Percentiles rank a stretch among this genome's conserved stretches.
Evolutionary conservation across 2,797 vertebrate species (phyloP).

Genomic region (Podarcis lilfordi): DNA sequence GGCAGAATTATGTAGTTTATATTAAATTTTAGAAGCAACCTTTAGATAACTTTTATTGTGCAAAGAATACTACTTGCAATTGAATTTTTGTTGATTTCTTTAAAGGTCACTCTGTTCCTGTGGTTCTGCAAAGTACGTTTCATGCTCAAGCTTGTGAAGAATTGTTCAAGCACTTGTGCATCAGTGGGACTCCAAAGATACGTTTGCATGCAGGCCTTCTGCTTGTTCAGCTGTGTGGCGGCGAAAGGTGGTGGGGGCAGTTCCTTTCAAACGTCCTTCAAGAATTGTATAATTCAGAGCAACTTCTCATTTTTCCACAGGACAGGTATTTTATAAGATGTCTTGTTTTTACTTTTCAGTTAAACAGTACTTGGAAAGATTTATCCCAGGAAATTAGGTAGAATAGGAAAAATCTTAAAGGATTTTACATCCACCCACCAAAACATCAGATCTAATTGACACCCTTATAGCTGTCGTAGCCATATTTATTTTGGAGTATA

Average conservation of each 20-base stretch:
- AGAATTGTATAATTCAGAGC: slow-evolving; percentile 98
- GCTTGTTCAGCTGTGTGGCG: slow-evolving; percentile 95
- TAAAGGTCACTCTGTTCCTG: slow-evolving; percentile 93
- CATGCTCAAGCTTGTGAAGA: slow-evolving; percentile 97
- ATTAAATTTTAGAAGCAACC: not conserved
- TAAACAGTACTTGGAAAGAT: not conserved
- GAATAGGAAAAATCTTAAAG: not conserved
- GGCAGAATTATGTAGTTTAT: not conserved
- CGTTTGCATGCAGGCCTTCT: slow-evolving; percentile 94
- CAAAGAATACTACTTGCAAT: not conserved
- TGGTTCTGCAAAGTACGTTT: slow-evolving; percentile 95
- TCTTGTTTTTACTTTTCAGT: not conserved
- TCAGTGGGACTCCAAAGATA: slow-evolving; percentile 98
- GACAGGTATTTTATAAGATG: slow-evolving; percentile 85
- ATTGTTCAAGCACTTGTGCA: slow-evolving; percentile 97
- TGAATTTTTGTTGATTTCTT: slow-evolving; percentile 52
- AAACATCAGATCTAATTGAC: not conserved
- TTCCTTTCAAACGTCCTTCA: slow-evolving; percentile 98
- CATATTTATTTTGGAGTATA: not conserved
- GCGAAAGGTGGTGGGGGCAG: slow-evolving; percentile 98
- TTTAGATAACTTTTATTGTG: not conserved
- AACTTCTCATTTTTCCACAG: slow-evolving; percentile 97
- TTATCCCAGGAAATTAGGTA: not conserved
- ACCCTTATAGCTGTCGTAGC: not conserved
- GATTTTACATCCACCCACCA: not conserved